A percentile compares a stretch with the other conserved stretches of the same genome.
Evolutionary conservation across 2,797 vertebrate genomes (phyloP).

Genomic region (Lepilemur ruficaudatus): DNA sequence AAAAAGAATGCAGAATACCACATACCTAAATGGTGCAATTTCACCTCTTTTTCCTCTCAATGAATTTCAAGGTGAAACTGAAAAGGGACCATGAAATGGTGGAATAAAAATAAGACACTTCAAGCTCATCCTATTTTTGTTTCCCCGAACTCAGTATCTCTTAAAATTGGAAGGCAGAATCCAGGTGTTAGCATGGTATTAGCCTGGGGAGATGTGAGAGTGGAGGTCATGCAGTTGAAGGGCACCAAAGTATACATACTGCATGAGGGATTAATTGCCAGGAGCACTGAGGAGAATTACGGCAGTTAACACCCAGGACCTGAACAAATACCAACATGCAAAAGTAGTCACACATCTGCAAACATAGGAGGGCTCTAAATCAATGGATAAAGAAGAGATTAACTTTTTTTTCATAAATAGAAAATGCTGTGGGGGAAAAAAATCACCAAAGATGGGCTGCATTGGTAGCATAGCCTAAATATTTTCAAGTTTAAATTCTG

Average conservation of each 20-base stretch:
- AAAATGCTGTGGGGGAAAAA: not conserved
- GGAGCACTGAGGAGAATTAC: conserved; percentile 17
- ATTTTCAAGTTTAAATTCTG: conserved; percentile 19
- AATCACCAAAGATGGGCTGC: not conserved
- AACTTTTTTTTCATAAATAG: not conserved
- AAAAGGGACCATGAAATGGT: conserved; percentile 24
- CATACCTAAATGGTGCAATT: not conserved
- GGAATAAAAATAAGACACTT: conserved; percentile 52
- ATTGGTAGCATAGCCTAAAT: not conserved
- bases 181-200: conserved; percentile 13
- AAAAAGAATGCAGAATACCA: not conserved
- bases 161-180: conserved; percentile 52
- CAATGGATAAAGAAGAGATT: conserved; percentile 1
- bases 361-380: not conserved
- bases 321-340: not conserved
- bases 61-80: conserved; percentile 61
- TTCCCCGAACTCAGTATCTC: not conserved
- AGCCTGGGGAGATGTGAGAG: not conserved
- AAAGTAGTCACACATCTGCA: not conserved
- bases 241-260: conserved; percentile 45
- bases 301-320: conserved; percentile 26
- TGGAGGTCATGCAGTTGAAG: conserved; percentile 28
- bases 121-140: conserved; percentile 43
- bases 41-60: conserved; percentile 15
- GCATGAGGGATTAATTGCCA: conserved; percentile 66